Percentiles rank a stretch among this genome's conserved stretches.
Conservation (phyloP, 2,888 invertebrate genomes). For the Eilema caniola region DNA sequence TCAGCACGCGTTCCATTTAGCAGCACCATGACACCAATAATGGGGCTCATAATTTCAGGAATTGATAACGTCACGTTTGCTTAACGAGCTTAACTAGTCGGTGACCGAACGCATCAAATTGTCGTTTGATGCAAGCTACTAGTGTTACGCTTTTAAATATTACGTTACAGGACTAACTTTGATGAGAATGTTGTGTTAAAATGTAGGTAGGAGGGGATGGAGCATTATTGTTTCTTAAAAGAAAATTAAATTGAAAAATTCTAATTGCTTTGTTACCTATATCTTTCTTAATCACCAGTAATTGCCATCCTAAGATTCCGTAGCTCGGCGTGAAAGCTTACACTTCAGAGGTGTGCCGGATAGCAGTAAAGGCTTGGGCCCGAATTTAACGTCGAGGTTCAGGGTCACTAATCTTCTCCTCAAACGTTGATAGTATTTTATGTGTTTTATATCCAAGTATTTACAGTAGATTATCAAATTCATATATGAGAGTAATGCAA, state of each 20-base stretch:
- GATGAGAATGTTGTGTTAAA: conserved; percentile 8
- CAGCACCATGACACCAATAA: conserved; percentile 77
- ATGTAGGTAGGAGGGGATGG: neutral
- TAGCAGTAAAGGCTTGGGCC: too few species aligned
- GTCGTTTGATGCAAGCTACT: conserved; percentile 67
- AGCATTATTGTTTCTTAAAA: neutral
- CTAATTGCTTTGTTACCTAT: neutral
- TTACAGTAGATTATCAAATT: too few species aligned
- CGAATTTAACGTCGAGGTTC: too few species aligned
- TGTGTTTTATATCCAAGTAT: too few species aligned
- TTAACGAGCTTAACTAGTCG: conserved; percentile 84
- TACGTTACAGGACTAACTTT: conserved; percentile 49
- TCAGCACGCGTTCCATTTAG: conserved; percentile 59
- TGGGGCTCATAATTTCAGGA: conserved; percentile 77
- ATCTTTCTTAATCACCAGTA: neutral
- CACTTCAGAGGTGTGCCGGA: too few species aligned
- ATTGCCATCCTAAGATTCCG: neutral
- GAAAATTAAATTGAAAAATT: too few species aligned
- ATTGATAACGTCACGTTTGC: conserved; percentile 73
- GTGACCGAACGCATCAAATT: conserved; percentile 75
- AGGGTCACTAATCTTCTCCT: too few species aligned
- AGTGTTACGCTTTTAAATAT: conserved; percentile 71
- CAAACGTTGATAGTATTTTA: too few species aligned
- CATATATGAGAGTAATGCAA: too few species aligned
- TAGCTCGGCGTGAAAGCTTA: too few species aligned